A percentile compares a stretch with the other conserved stretches of the same genome.
These are phyloP conservation scores for Aptenodytes forsteri DNA, from an alignment of 2,113 vertebrate species.

Conservation along the genomic window DNA sequence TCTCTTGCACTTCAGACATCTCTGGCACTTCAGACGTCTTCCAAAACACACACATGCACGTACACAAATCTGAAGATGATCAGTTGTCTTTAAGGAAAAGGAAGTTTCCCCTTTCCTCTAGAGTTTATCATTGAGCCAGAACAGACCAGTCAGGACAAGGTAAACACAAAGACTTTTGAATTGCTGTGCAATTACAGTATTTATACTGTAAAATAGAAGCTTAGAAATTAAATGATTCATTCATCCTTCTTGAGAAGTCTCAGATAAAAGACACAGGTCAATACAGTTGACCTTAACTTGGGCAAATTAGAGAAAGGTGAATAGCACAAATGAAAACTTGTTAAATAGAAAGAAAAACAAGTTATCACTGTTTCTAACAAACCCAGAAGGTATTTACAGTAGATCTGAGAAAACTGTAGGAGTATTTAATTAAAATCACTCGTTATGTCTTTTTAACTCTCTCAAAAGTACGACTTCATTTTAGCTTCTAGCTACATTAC, in stretches of 20 bases:
- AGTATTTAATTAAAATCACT: slow-evolving; percentile 61
- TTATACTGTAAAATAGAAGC: background rate
- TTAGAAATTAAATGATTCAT: background rate
- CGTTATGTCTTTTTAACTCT: slow-evolving; percentile 16
- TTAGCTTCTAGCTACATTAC: slow-evolving; percentile 7
- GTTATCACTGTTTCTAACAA: slow-evolving; percentile 27
- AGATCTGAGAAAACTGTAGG: slow-evolving; percentile 51
- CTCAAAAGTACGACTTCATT: slow-evolving; percentile 51
- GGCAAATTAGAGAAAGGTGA: slow-evolving; percentile 22
- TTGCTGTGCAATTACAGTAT: background rate
- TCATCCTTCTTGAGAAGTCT: background rate
- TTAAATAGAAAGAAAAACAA: slow-evolving; percentile 53
- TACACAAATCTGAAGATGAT: background rate
- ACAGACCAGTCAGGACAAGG: background rate
- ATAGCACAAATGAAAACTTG: slow-evolving; percentile 50
- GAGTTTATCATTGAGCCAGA: background rate
- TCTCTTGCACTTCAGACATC: background rate
- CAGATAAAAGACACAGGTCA: background rate
- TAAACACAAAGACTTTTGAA: background rate
- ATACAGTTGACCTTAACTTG: background rate
- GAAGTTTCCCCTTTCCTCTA: background rate
- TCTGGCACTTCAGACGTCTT: background rate
- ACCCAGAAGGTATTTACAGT: slow-evolving; percentile 46
- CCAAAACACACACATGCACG: background rate
- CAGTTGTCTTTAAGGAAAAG: background rate